Conservation (phyloP, 2,797 vertebrate species). For the Coracias cyanogaster region DNA sequence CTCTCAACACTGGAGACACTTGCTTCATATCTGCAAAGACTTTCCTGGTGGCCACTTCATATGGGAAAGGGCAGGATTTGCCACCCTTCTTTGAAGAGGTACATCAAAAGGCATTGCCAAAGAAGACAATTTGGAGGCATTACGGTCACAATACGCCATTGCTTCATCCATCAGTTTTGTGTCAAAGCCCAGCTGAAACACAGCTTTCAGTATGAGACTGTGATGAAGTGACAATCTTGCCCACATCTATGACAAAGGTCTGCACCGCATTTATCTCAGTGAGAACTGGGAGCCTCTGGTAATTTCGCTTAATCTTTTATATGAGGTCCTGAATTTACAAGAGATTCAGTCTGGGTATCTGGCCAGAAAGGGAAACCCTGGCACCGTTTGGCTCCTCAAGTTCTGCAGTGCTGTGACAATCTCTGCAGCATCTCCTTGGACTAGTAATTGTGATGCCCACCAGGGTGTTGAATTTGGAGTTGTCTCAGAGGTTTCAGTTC, state of each 20-base stretch:
- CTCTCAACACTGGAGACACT: not conserved
- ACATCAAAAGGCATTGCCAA: conserved; percentile 34
- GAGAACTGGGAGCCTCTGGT: not conserved
- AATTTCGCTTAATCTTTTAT: conserved; percentile 22
- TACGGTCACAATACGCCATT: not conserved
- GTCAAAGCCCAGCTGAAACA: conserved; percentile 6
- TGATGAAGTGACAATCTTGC: conserved; percentile 40
- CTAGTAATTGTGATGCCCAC: not conserved
- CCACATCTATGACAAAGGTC: conserved; percentile 27
- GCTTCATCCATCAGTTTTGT: not conserved
- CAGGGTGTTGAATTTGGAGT: not conserved
- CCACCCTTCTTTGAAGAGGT: not conserved
- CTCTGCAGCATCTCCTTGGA: not conserved
- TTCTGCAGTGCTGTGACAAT: not conserved
- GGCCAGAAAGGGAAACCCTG: conserved; percentile 26
- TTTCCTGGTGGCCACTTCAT: not conserved
- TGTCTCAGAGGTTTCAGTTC: not conserved
- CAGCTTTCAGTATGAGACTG: not conserved
- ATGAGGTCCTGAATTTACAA: conserved; percentile 47
- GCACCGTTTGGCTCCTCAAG: not conserved
- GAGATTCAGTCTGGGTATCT: not conserved
- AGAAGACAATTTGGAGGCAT: not conserved
- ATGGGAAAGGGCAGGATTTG: not conserved
- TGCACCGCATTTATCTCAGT: not conserved
- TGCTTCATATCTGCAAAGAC: not conserved